Conservation (phyloP, 1,140 invertebrate genomes). For the Goniozus legneri region DNA sequence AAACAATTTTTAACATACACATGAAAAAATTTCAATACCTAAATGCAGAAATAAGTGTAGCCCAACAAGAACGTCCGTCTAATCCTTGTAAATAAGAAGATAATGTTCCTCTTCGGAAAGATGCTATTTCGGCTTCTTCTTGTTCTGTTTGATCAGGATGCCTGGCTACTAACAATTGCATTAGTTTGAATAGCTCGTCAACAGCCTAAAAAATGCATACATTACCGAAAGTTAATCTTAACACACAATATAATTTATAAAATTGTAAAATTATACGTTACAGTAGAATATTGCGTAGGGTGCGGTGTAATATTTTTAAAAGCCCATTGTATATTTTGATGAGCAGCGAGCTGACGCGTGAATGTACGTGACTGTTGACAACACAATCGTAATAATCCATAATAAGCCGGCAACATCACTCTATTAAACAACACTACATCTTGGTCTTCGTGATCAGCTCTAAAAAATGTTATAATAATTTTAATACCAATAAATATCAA, state of each 20-base stretch:
- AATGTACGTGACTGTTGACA: constrained; percentile 83
- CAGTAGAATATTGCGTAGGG: constrained; percentile 84
- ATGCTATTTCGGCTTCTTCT: constrained; percentile 75
- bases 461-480: constrained; percentile 44
- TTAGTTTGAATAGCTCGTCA: constrained; percentile 85
- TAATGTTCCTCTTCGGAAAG: constrained; percentile 78
- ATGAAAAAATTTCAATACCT: constrained; percentile 24
- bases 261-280: too few species aligned
- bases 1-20: not conserved
- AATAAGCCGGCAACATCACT: constrained; percentile 91
- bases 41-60: constrained; percentile 83
- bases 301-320: constrained; percentile 94
- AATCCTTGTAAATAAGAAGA: constrained; percentile 78
- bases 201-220: constrained; percentile 62
- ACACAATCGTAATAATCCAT: constrained; percentile 83
- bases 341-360: constrained; percentile 79
- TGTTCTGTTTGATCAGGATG: constrained; percentile 74
- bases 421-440: constrained; percentile 92
- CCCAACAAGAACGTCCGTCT: constrained; percentile 82
- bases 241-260: not conserved
- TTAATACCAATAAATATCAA: constrained; percentile 12
- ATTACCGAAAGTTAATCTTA: not conserved
- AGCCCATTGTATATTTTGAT: constrained; percentile 95
- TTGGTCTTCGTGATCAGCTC: constrained; percentile 92
- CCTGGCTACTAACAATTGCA: constrained; percentile 77